Conservation (phyloP, 2,113 vertebrate genomes). For the Lophius piscatorius region DNA sequence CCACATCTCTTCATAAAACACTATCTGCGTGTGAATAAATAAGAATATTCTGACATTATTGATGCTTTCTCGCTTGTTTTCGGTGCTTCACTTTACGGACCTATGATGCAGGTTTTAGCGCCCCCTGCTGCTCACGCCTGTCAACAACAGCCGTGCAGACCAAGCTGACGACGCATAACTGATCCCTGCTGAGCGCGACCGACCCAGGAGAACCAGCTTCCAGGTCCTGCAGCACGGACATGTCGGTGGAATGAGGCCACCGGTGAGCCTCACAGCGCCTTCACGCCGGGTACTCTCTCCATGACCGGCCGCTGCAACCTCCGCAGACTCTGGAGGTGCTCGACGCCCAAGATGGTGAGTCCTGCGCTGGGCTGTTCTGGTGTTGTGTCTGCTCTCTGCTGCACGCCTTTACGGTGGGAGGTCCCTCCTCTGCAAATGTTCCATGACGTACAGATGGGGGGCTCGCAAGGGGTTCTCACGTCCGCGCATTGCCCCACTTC, state of each 20-base stretch:
- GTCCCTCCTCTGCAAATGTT: conserved; percentile 75
- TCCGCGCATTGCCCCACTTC: conserved; percentile 40
- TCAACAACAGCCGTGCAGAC: conserved; percentile 8
- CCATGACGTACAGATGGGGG: conserved; percentile 77
- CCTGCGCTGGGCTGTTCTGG: conserved; percentile 43
- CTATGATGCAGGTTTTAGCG: not conserved
- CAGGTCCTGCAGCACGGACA: not conserved
- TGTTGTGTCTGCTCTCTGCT: conserved; percentile 68
- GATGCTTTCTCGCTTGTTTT: not conserved
- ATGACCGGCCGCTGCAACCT: not conserved
- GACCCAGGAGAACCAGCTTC: conserved; percentile 1
- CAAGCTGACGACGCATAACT: conserved; percentile 27
- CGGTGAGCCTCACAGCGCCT: not conserved
- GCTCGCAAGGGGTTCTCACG: conserved; percentile 70
- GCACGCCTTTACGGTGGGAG: conserved; percentile 75
- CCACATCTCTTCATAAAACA: not conserved
- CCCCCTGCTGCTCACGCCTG: conserved; percentile 36
- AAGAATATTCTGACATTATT: not conserved
- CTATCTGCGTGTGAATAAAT: not conserved
- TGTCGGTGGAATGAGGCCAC: not conserved
- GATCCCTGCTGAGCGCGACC: conserved; percentile 33
- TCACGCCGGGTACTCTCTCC: not conserved
- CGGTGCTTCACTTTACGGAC: not conserved
- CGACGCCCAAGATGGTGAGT: conserved; percentile 52
- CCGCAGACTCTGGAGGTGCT: not conserved